Conservation (phyloP, 2,113 vertebrate genomes). For the Alosa alosa region DNA sequence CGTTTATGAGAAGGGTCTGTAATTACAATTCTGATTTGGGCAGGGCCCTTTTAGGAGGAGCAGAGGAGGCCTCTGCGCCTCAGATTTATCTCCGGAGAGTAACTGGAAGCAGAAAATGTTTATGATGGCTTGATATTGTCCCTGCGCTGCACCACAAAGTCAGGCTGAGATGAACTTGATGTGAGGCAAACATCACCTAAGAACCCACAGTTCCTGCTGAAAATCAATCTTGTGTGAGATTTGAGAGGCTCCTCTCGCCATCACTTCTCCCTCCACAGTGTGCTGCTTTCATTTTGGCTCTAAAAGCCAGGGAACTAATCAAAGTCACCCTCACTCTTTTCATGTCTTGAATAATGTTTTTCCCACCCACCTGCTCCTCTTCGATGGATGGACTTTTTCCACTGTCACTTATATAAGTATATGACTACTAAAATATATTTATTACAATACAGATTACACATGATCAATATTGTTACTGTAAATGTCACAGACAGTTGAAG, state of each 20-base stretch:
- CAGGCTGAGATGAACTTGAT: background rate
- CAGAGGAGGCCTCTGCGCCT: background rate
- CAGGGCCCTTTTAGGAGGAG: background rate
- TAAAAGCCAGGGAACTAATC: background rate
- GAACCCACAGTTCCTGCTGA: background rate
- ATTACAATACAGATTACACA: no score
- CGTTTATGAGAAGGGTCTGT: background rate
- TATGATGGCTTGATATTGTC: background rate
- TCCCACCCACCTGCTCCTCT: background rate
- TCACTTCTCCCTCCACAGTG: background rate
- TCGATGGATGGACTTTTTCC: background rate
- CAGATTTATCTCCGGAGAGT: background rate
- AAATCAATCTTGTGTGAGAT: background rate
- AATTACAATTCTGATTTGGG: conserved; percentile 7
- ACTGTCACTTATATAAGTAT: background rate
- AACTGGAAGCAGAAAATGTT: conserved; percentile 6
- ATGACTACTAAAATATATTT: no score
- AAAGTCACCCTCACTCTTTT: conserved; percentile 2
- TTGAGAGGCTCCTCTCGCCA: background rate
- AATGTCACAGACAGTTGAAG: background rate
- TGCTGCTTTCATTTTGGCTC: background rate
- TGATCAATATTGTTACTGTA: background rate
- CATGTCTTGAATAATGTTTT: background rate
- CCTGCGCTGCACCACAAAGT: background rate
- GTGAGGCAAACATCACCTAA: background rate